Conservation (phyloP, 2,888 invertebrate species). For the Caenorhabditis macrosperma region DNA sequence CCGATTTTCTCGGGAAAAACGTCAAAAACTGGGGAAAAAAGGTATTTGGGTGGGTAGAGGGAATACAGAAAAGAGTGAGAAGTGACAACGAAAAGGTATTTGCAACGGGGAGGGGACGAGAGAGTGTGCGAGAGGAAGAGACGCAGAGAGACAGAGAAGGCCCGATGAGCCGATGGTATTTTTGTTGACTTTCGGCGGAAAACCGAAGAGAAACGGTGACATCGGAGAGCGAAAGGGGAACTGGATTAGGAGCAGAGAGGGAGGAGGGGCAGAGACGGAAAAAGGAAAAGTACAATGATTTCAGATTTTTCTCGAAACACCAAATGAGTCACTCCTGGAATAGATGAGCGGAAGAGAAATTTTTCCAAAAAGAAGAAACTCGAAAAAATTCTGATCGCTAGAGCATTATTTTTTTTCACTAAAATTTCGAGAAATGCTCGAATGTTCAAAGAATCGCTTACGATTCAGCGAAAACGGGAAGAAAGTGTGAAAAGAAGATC, state of each 20-base stretch:
- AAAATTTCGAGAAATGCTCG: too few species aligned
- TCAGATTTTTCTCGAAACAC: too few species aligned
- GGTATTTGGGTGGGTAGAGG: too few species aligned
- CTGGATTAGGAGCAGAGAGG: slow-evolving; percentile 2
- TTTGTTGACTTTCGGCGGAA: slow-evolving; percentile 31
- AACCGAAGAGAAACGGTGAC: neutral
- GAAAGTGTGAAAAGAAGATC: neutral
- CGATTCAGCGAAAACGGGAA: too few species aligned
- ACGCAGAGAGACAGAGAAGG: neutral
- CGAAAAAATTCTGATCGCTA: too few species aligned
- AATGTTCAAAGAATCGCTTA: too few species aligned
- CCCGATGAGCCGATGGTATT: slow-evolving; percentile 7
- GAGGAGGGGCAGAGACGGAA: slow-evolving; percentile 14
- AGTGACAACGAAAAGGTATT: neutral
- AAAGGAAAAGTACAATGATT: slow-evolving; percentile 14
- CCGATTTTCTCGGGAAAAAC: too few species aligned
- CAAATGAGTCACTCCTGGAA: too few species aligned
- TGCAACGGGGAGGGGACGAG: neutral
- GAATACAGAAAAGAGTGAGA: neutral
- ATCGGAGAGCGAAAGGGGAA: neutral
- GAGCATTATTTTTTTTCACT: too few species aligned
- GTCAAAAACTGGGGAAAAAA: slow-evolving; percentile 23
- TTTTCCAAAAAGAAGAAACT: too few species aligned
- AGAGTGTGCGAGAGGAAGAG: neutral
- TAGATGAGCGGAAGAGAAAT: too few species aligned